Conservation (phyloP, 2,113 vertebrate genomes). For the Prunella himalayana region DNA sequence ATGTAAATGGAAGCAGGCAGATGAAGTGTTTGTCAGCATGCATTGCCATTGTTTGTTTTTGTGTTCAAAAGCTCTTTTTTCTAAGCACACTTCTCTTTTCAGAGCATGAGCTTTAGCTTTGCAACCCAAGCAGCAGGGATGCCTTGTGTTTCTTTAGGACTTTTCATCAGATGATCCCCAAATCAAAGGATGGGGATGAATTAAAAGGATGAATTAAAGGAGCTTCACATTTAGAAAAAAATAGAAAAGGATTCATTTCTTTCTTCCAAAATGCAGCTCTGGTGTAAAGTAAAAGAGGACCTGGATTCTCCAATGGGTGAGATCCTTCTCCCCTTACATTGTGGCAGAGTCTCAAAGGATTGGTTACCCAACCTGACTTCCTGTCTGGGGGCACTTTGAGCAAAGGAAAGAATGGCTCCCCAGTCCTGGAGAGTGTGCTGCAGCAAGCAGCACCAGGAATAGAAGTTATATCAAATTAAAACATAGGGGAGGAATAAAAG, state of each 20-base stretch:
- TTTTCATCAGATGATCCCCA: not conserved
- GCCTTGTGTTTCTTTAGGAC: not conserved
- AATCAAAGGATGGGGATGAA: not conserved
- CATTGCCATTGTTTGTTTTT: not conserved
- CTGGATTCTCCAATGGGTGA: not conserved
- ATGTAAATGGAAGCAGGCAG: not conserved
- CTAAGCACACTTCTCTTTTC: not conserved
- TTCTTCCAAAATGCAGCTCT: not conserved
- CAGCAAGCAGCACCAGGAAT: not conserved
- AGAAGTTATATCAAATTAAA: not conserved
- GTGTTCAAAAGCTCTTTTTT: not conserved
- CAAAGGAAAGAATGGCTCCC: not conserved
- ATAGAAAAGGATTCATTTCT: not conserved
- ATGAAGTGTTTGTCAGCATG: not conserved
- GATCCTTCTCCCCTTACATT: not conserved
- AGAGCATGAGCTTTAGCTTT: slow-evolving; percentile 1
- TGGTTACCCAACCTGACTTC: not conserved
- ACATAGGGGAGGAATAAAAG: not conserved
- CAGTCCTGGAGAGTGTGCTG: not conserved
- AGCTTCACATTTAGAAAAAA: not conserved
- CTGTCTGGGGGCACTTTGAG: not conserved
- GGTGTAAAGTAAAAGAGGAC: not conserved
- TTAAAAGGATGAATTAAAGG: not conserved
- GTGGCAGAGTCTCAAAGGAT: not conserved
- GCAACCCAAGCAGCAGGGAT: not conserved